A percentile compares a stretch with the other conserved stretches of the same genome.
These are phyloP conservation scores for Delphinus delphis DNA, from an alignment of 2,113 vertebrate genomes.

Conservation along the genomic window DNA sequence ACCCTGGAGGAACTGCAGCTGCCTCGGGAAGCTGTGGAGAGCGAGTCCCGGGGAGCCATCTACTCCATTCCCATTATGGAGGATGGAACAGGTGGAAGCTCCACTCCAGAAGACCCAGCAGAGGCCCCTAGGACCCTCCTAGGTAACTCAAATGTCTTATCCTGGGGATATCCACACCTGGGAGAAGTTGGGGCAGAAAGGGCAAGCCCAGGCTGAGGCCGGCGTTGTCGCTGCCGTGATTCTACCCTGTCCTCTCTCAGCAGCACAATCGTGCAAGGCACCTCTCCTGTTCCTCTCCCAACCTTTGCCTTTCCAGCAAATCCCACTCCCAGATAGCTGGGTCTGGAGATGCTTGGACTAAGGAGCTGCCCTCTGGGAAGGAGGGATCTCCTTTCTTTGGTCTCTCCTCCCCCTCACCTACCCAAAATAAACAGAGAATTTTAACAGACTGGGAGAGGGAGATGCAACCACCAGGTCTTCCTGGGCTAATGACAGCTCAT, in stretches of 20 bases:
- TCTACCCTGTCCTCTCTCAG: background rate
- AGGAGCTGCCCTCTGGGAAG: background rate
- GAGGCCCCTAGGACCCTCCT: slow-evolving; percentile 54
- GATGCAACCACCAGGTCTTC: background rate
- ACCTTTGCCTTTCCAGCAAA: slow-evolving; percentile 15
- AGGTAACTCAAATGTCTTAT: slow-evolving; percentile 22
- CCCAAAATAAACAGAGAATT: background rate
- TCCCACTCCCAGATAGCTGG: background rate
- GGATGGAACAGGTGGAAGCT: slow-evolving; percentile 69
- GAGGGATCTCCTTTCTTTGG: background rate
- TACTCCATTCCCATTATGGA: slow-evolving; percentile 85
- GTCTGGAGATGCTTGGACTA: background rate
- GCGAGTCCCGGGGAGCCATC: slow-evolving; percentile 88
- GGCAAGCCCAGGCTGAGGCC: background rate
- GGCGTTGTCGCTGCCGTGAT: background rate
- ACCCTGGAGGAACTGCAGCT: slow-evolving; percentile 85
- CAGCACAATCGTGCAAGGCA: slow-evolving; percentile 3
- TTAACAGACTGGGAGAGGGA: background rate
- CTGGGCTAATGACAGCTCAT: background rate
- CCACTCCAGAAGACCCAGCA: slow-evolving; percentile 69
- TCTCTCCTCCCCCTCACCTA: background rate
- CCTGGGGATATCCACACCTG: background rate
- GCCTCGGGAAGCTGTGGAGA: slow-evolving; percentile 77
- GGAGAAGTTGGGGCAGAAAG: slow-evolving; percentile 70
- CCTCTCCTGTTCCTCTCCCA: slow-evolving; percentile 48